These are phyloP conservation scores for Calonectris borealis DNA, from an alignment of 2,113 vertebrate species.

Conservation along the genomic window DNA sequence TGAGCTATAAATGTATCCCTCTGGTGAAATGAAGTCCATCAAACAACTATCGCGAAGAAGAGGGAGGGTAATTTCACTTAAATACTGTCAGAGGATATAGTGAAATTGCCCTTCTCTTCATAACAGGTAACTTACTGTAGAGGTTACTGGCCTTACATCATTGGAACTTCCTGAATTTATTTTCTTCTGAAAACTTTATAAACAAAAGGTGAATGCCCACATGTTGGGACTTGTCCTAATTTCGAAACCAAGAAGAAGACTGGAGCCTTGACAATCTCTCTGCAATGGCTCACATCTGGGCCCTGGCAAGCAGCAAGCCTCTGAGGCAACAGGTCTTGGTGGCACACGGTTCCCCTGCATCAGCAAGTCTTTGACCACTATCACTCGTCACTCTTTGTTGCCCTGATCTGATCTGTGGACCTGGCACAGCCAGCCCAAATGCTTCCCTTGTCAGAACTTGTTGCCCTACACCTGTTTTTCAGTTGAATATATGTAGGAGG, in stretches of 20 bases:
- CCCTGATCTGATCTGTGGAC: neutral
- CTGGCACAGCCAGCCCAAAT: neutral
- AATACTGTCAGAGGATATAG: neutral
- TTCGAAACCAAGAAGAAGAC: neutral
- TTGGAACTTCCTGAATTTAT: neutral
- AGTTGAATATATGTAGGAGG: neutral
- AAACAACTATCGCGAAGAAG: neutral
- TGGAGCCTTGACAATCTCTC: neutral
- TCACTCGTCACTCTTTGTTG: neutral
- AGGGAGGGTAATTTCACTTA: neutral
- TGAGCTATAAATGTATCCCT: neutral
- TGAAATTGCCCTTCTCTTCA: neutral
- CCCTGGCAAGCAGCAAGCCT: neutral
- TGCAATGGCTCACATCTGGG: neutral
- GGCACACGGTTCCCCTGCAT: neutral
- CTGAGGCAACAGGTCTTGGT: neutral
- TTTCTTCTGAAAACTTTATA: neutral
- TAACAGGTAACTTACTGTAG: neutral
- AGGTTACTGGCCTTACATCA: neutral
- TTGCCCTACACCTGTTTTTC: neutral
- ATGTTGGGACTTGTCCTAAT: neutral
- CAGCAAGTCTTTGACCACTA: neutral
- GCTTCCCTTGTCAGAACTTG: neutral
- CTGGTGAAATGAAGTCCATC: neutral
- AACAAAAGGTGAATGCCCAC: neutral